Evolutionary conservation across 2,888 invertebrate genomes (phyloP), one percentile per base, ranked within the genome.

Genomic region (Metallyticus violacea): DNA sequence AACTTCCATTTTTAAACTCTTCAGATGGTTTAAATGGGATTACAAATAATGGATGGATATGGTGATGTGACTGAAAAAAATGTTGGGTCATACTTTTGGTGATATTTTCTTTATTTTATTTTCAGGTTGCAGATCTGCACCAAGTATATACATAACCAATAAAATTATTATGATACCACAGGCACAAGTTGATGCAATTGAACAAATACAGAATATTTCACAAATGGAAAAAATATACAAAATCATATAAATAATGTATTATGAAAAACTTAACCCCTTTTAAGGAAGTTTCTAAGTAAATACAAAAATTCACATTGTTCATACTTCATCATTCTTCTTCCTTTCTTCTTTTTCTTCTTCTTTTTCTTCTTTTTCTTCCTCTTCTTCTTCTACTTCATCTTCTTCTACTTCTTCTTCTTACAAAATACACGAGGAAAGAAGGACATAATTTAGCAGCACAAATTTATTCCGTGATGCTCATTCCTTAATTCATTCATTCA

Each of bases 171-270:
- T 87, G 86, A 84, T 85, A 92, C 91, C 91, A 91, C 91, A 91
- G 91, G 91, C 92, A 91, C 91, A 91, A 91, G 91, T 91, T 91
- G 91, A 91, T 62, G 91, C 88, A 89, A 88, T 87, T 89, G 88
- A 88, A 87, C 88, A 88, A 89, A 88, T 88, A 89, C 88, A 88
- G 86, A 89, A 89, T 82, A 88, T 78, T 86, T 86, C 78, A 86
- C 86, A 81, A 82, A 85, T 88, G 87, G 87, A 89, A 89, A 89
- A 88, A 88, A 88, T 88, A 88, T 86, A 89, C 87, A 87, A 81
- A 87, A 85, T 86, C 85, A 87, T 84, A 86, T 84, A 86, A 86
- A 86, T 87, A 88, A 88, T 88, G 89, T 88, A 89, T 89, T 89
- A 89, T 90, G 83, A 83, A 87, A n/a, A 76, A 29, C 40, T 85